Evolutionary conservation across 2,797 vertebrate genomes (phyloP).

Genomic region (Psittacula echo): DNA sequence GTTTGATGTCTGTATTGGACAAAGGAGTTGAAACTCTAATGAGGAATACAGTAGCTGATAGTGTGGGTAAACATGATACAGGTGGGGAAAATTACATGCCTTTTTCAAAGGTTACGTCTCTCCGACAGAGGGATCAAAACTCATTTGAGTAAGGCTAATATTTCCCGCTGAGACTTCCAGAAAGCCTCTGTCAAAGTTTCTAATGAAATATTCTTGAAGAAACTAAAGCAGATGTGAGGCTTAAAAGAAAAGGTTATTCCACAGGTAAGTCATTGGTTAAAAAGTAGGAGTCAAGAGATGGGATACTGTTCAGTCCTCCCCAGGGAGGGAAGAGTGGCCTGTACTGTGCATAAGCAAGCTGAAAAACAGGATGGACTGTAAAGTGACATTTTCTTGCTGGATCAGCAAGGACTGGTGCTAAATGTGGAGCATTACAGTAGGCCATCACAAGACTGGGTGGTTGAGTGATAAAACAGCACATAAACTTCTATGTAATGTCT

Average conservation of each 20-base stretch:
- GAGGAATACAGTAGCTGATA: neutral
- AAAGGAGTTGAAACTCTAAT: neutral
- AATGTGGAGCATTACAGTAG: neutral
- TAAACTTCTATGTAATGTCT: neutral
- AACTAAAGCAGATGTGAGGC: neutral
- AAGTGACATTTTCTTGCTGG: neutral
- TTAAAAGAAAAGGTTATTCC: neutral
- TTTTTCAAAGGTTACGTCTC: neutral
- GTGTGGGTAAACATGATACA: neutral
- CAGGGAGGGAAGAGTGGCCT: neutral
- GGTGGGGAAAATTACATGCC: neutral
- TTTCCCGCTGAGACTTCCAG: neutral
- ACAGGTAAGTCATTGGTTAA: neutral
- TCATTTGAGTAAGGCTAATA: neutral
- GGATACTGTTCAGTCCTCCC: neutral
- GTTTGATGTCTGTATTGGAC: neutral
- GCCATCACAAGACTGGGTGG: neutral
- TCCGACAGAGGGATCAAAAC: neutral
- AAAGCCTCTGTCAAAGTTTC: neutral
- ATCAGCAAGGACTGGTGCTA: neutral
- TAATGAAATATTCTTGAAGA: neutral
- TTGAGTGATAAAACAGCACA: neutral
- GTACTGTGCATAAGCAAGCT: neutral
- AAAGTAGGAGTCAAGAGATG: neutral
- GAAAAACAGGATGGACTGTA: neutral